Conservation (phyloP, 2,797 vertebrate genomes). For the Semaprochilodus insignis region DNA sequence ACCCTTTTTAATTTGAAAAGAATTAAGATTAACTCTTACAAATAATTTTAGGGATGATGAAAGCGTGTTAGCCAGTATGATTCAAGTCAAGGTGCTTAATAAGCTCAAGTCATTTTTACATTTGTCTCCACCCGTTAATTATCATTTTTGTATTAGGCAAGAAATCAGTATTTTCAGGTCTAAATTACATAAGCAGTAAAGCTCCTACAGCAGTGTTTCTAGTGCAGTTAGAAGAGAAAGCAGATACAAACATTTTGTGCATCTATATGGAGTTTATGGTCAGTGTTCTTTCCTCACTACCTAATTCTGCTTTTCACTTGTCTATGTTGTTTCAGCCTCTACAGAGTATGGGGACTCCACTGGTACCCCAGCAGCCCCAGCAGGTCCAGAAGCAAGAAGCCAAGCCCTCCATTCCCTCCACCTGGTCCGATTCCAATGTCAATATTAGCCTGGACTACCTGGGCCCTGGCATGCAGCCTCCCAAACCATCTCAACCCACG, state of each 20-base stretch:
- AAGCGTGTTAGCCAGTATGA: constrained; percentile 40
- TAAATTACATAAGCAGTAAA: neutral
- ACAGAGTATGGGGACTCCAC: constrained; percentile 81
- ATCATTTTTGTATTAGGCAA: constrained; percentile 12
- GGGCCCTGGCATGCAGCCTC: constrained; percentile 90
- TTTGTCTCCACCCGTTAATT: constrained; percentile 16
- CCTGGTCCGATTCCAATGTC: constrained; percentile 94
- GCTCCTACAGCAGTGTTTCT: constrained; percentile 4
- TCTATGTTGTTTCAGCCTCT: constrained; percentile 78
- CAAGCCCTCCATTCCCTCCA: constrained; percentile 89
- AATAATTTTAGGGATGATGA: constrained; percentile 42
- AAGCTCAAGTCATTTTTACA: neutral
- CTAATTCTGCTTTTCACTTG: constrained; percentile 23
- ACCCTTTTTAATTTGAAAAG: constrained; percentile 47
- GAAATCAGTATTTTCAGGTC: neutral
- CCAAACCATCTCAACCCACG: constrained; percentile 90
- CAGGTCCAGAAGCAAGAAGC: constrained; percentile 78
- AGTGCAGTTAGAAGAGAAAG: neutral
- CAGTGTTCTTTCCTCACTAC: neutral
- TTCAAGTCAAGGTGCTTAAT: constrained; percentile 29
- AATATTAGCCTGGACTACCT: constrained; percentile 98
- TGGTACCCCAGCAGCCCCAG: constrained; percentile 83
- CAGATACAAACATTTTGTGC: neutral
- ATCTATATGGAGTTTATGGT: neutral
- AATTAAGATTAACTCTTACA: constrained; percentile 55